Percentiles rank a stretch among this genome's conserved stretches.
These are phyloP conservation scores for Drosophila tristis DNA, from an alignment of 1,140 invertebrate genomes.

Conservation along the genomic window DNA sequence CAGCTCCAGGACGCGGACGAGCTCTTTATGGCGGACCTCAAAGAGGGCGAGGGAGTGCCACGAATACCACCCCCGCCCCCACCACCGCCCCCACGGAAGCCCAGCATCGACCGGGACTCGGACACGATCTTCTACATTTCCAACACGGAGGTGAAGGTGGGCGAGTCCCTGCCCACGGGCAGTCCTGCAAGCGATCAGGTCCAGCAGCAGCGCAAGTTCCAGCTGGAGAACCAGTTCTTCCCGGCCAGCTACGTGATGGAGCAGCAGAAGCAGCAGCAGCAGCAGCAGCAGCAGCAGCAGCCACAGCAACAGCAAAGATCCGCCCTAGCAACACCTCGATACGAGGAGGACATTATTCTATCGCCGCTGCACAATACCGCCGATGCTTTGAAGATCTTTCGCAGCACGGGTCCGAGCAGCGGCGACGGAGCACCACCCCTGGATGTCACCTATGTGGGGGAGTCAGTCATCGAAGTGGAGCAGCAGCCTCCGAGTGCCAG, in stretches of 20 bases:
- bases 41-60: constrained; percentile 25
- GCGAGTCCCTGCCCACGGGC: constrained; percentile 72
- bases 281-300: constrained; percentile 2
- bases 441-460: constrained; percentile 82
- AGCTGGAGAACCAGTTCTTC: constrained; percentile 82
- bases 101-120: constrained; percentile 75
- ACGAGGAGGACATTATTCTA: constrained; percentile 80
- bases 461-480: constrained; percentile 82
- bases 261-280: constrained; percentile 8
- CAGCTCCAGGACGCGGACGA: constrained; percentile 66
- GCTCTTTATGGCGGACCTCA: constrained; percentile 72
- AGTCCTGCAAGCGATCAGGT: constrained; percentile 14
- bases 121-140: constrained; percentile 84
- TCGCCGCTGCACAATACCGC: constrained; percentile 67
- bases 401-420: constrained; percentile 36
- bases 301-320: constrained; percentile 10
- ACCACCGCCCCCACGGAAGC: constrained; percentile 54
- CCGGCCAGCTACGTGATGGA: constrained; percentile 76
- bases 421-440: constrained; percentile 68
- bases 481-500: constrained; percentile 48
- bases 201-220: constrained; percentile 59
- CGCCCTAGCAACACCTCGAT: constrained; percentile 36
- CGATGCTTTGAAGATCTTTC: constrained; percentile 76
- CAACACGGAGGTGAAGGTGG: constrained; percentile 84
- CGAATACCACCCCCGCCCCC: constrained; percentile 42